These are phyloP conservation scores for Pyrgus malvae DNA, from an alignment of 2,888 invertebrate species.

Conservation along the genomic window DNA sequence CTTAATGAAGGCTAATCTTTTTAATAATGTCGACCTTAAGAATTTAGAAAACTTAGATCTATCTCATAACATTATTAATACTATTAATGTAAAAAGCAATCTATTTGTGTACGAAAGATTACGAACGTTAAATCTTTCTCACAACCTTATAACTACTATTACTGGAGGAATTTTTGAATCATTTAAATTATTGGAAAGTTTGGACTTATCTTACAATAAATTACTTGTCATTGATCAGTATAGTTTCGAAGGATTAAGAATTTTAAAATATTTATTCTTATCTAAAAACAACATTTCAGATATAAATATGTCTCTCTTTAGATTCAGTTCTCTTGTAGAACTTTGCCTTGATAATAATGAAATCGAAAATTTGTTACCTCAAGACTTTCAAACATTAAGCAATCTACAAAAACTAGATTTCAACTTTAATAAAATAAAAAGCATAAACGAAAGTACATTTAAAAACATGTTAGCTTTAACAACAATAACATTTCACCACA, in stretches of 20 bases:
- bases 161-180: slow-evolving; percentile 48
- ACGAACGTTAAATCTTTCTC: slow-evolving; percentile 49
- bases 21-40: slow-evolving; percentile 39
- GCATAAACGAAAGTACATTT: slow-evolving; percentile 45
- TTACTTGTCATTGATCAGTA: slow-evolving; percentile 43
- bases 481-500: slow-evolving; percentile 46
- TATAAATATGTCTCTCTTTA: slow-evolving; percentile 51
- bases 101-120: slow-evolving; percentile 39
- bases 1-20: slow-evolving; percentile 45
- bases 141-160: slow-evolving; percentile 49
- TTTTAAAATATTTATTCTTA: slow-evolving; percentile 47
- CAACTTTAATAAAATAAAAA: slow-evolving; percentile 46
- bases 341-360: slow-evolving; percentile 52
- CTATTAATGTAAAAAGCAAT: slow-evolving; percentile 35
- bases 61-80: slow-evolving; percentile 52
- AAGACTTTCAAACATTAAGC: slow-evolving; percentile 47
- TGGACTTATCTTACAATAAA: slow-evolving; percentile 57
- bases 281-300: slow-evolving; percentile 51
- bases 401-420: slow-evolving; percentile 43
- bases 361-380: slow-evolving; percentile 41
- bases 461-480: slow-evolving; percentile 39
- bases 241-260: slow-evolving; percentile 56
- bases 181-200: slow-evolving; percentile 42
- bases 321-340: slow-evolving; percentile 47
- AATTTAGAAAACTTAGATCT: slow-evolving; percentile 47